A percentile compares a stretch with the other conserved stretches of the same genome.
These are phyloP conservation scores for Aphelocoma coerulescens DNA, from an alignment of 2,113 vertebrate genomes.

Conservation along the genomic window DNA sequence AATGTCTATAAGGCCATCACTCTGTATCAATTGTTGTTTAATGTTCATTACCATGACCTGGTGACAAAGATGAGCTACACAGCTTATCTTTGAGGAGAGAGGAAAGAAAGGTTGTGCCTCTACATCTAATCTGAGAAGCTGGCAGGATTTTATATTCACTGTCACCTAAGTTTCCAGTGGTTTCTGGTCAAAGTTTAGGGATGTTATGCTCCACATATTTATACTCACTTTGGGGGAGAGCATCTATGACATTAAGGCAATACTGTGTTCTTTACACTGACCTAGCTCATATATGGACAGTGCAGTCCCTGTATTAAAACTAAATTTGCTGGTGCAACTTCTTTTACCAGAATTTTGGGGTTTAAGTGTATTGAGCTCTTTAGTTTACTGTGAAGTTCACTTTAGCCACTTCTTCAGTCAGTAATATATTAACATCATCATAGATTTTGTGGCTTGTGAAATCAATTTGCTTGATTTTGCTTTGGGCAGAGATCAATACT, in stretches of 20 bases:
- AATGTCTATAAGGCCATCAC: rapidly evolving
- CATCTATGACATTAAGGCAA: not conserved
- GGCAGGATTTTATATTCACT: not conserved
- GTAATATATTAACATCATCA: constrained; percentile 14
- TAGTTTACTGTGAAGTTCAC: not conserved
- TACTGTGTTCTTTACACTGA: not conserved
- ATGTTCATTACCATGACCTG: not conserved
- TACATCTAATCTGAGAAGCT: not conserved
- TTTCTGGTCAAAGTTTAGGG: not conserved
- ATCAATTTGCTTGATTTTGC: constrained; percentile 21
- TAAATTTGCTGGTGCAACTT: not conserved
- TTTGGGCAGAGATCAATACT: constrained; percentile 4
- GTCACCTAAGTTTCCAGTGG: not conserved
- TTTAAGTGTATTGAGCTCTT: not conserved
- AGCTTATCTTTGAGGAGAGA: not conserved
- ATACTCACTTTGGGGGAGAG: not conserved
- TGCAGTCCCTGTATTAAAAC: not conserved
- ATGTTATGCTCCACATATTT: not conserved
- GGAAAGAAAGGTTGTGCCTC: not conserved
- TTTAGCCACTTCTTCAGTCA: constrained; percentile 30
- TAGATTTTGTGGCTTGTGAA: not conserved
- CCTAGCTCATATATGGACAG: not conserved
- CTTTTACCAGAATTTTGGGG: not conserved
- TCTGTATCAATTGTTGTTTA: not conserved
- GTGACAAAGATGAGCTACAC: not conserved